These are phyloP conservation scores for Aphaenogaster floridana DNA, from an alignment of 1,140 invertebrate genomes.

Conservation along the genomic window DNA sequence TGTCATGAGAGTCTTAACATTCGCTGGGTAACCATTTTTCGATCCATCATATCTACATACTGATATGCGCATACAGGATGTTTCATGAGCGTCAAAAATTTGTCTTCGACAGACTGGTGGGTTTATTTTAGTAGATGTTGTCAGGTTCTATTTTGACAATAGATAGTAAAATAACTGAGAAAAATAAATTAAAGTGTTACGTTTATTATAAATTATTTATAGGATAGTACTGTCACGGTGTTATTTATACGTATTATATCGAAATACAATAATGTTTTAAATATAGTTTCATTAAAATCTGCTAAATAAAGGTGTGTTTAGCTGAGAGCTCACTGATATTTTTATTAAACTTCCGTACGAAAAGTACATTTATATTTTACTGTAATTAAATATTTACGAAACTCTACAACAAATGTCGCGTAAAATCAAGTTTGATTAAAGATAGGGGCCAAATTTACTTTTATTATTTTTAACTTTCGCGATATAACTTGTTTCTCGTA, in stretches of 20 bases:
- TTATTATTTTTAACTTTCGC: constrained; percentile 1
- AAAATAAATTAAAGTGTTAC: background rate
- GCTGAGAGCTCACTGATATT: background rate
- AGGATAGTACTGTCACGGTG: background rate
- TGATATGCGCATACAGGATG: no score
- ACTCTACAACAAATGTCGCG: background rate
- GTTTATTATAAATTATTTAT: background rate
- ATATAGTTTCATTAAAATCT: constrained; percentile 17
- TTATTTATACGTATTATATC: background rate
- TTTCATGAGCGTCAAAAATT: background rate
- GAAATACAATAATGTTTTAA: background rate
- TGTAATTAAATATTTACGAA: background rate
- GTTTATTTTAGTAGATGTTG: constrained; percentile 3
- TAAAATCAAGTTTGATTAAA: constrained; percentile 27
- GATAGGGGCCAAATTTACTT: background rate
- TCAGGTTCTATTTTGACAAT: background rate
- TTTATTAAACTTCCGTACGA: background rate
- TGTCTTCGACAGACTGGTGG: background rate
- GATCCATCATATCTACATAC: background rate
- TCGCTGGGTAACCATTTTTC: background rate
- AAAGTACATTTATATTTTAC: background rate
- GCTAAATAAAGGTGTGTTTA: background rate
- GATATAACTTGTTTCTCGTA: background rate
- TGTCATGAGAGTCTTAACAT: constrained; percentile 9
- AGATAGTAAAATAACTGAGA: background rate